A percentile compares a stretch with the other conserved stretches of the same genome.
Evolutionary conservation across 2,888 invertebrate genomes (phyloP).

Genomic region (Leucophenga maculata): DNA sequence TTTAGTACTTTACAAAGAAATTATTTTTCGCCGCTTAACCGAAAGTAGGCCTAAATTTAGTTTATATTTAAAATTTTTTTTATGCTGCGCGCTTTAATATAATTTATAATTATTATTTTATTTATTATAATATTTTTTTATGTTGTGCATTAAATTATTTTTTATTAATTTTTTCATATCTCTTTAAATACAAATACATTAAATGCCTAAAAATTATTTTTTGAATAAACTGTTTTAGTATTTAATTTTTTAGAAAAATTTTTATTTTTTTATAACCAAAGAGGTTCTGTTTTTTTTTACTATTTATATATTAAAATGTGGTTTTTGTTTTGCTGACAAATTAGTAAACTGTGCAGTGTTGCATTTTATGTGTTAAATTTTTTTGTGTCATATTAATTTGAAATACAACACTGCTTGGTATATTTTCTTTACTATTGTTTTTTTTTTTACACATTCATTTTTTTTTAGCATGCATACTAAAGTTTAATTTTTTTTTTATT

Average conservation of each 20-base stretch:
- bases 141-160: conserved; percentile 37
- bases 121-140: conserved; percentile 46
- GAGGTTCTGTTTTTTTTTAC: conserved; percentile 26
- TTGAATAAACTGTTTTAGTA: conserved; percentile 34
- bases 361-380: conserved; percentile 41
- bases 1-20: conserved; percentile 68
- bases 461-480: too few relatives aligned
- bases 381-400: conserved; percentile 47
- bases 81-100: conserved; percentile 43
- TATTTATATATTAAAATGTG: conserved; percentile 41
- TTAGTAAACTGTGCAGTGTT: conserved; percentile 29
- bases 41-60: conserved; percentile 56
- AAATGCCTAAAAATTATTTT: conserved; percentile 56
- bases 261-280: conserved; percentile 43
- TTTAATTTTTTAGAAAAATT: conserved; percentile 54
- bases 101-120: conserved; percentile 42
- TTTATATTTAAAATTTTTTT: conserved; percentile 32
- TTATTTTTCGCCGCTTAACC: conserved; percentile 65
- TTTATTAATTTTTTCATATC: conserved; percentile 45
- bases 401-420: conserved; percentile 55
- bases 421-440: conserved; percentile 29
- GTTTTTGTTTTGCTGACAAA: conserved; percentile 19
- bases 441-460: conserved; percentile 10
- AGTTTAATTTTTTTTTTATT: conserved; percentile 36
- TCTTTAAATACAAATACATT: conserved; percentile 33